Conservation (phyloP, 2,797 vertebrate genomes). For the Avahi laniger region DNA sequence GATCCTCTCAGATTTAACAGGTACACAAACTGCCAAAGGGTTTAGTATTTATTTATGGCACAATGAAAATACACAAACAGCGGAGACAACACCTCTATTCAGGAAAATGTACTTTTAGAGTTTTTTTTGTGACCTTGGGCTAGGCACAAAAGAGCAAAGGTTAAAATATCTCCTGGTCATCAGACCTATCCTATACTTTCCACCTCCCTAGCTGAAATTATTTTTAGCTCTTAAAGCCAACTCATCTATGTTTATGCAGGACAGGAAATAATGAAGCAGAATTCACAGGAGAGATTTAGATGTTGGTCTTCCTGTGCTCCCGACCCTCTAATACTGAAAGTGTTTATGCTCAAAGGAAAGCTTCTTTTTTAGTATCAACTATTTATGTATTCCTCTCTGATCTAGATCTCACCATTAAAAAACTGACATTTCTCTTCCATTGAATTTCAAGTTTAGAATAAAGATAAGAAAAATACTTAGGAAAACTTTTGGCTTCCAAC, state of each 20-base stretch:
- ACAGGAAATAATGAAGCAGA: not conserved
- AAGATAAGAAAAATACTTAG: not conserved
- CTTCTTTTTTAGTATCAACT: conserved; percentile 19
- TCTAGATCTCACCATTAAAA: not conserved
- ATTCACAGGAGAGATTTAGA: not conserved
- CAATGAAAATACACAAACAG: not conserved
- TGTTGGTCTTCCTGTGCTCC: not conserved
- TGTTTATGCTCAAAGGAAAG: not conserved
- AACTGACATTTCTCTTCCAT: not conserved
- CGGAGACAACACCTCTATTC: not conserved
- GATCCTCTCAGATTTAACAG: conserved; percentile 13
- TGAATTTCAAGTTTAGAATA: conserved; percentile 44
- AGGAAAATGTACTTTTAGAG: not conserved
- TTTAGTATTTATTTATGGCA: not conserved
- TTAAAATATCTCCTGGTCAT: conserved; percentile 46
- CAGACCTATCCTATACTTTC: not conserved
- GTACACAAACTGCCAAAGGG: not conserved
- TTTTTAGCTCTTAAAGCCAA: conserved; percentile 43
- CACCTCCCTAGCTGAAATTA: conserved; percentile 8
- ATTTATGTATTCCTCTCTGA: not conserved
- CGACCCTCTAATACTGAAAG: not conserved
- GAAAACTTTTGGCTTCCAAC: not conserved
- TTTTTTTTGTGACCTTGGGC: not conserved
- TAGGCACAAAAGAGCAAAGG: conserved; percentile 30
- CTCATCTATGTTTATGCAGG: not conserved